Evolutionary conservation across 2,113 vertebrate genomes (phyloP).

Genomic region (Corvus moneduloides): DNA sequence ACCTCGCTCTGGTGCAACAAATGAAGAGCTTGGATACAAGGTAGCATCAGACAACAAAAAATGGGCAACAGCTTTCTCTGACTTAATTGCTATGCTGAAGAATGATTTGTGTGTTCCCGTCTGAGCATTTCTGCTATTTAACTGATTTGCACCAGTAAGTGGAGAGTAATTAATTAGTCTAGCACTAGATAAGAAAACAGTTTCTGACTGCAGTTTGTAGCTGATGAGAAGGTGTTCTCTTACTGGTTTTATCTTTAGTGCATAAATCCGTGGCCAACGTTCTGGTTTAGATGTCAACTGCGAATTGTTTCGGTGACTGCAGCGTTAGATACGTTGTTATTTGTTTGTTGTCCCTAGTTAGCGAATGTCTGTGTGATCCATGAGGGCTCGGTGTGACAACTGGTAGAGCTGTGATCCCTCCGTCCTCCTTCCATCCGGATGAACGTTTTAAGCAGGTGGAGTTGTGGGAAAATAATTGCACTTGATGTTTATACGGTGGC

Average conservation of each 20-base stretch:
- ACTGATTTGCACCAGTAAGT: not conserved
- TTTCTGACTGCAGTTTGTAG: not conserved
- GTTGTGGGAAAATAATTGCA: fast-evolving
- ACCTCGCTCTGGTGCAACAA: not conserved
- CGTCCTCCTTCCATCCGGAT: fast-evolving
- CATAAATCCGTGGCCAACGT: fast-evolving
- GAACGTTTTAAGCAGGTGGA: not conserved
- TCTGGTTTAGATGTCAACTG: not conserved
- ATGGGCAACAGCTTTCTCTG: not conserved
- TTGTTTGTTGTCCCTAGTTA: not conserved
- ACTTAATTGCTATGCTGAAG: fast-evolving
- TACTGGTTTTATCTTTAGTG: fast-evolving
- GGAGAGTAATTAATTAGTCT: not conserved
- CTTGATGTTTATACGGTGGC: fast-evolving
- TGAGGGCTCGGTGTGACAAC: not conserved
- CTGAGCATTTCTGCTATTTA: not conserved
- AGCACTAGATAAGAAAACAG: not conserved
- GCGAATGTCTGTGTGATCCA: fast-evolving
- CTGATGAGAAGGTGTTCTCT: not conserved
- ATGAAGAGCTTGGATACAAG: not conserved
- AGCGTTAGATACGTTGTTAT: fast-evolving
- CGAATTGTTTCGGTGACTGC: not conserved
- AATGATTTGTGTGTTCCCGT: not conserved
- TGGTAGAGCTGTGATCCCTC: not conserved
- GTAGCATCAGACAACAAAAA: not conserved